Evolutionary conservation across 2,888 invertebrate species (phyloP).

Genomic region (Drosophila ustulata): DNA sequence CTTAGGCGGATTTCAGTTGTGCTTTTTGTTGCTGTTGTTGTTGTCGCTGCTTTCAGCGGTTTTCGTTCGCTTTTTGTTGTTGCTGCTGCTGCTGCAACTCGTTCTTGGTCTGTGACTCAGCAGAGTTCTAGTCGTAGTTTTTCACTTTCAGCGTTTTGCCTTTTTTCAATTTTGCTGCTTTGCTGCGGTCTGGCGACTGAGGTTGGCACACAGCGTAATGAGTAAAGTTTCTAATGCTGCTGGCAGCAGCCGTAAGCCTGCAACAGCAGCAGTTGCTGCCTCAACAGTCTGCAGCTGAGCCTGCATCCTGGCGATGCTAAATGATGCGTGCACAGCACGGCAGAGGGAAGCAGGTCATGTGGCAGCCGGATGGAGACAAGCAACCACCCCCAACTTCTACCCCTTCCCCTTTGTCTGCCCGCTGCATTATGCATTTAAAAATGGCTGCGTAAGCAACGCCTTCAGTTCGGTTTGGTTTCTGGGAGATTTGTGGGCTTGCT

Average conservation of each 20-base stretch:
- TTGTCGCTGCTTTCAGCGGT: slow-evolving; percentile 67
- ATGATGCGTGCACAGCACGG: slow-evolving; percentile 61
- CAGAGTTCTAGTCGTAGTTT: slow-evolving; percentile 56
- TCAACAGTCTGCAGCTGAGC: slow-evolving; percentile 8
- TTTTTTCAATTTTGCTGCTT: slow-evolving; percentile 51
- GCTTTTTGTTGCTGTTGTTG: slow-evolving; percentile 37
- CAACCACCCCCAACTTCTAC: slow-evolving; percentile 1
- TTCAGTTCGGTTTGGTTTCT: slow-evolving; percentile 10
- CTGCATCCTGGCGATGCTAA: slow-evolving; percentile 46
- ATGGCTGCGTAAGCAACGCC: slow-evolving; percentile 72
- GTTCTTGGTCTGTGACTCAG: slow-evolving; percentile 65
- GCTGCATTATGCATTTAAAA: slow-evolving; percentile 75
- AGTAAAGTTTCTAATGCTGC: slow-evolving; percentile 80
- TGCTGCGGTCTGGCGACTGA: slow-evolving; percentile 73
- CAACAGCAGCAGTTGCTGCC: slow-evolving; percentile 26
- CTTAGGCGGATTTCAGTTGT: slow-evolving; percentile 73
- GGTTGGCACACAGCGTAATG: slow-evolving; percentile 75
- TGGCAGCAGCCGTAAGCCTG: slow-evolving; percentile 70
- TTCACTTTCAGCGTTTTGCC: slow-evolving; percentile 71
- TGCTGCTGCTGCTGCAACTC: slow-evolving; percentile 17
- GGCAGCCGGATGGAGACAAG: slow-evolving; percentile 33
- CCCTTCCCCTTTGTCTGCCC: not conserved
- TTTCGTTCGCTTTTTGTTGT: slow-evolving; percentile 58
- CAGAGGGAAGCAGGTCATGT: slow-evolving; percentile 52
- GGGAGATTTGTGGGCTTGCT: slow-evolving; percentile 62